phyloP scores from a whole-genome alignment of 2,888 invertebrate species.

The Spisula subtruncata region DNA sequence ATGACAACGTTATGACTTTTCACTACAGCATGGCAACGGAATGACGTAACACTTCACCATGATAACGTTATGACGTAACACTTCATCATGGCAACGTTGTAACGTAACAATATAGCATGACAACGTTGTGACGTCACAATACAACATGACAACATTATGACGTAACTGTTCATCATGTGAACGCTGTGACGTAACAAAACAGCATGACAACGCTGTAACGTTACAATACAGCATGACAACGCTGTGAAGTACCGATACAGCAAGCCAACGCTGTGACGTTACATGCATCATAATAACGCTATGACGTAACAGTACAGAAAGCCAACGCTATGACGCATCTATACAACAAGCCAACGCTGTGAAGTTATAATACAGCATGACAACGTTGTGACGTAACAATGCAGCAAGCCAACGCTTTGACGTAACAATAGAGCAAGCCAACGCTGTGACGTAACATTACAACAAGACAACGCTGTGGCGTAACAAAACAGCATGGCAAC shows the following conservation, averaged over 20 bases:
- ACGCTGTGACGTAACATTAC: neutral
- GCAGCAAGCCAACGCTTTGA: too few species aligned
- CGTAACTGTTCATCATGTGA: neutral
- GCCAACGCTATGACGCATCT: neutral
- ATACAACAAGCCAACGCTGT: neutral
- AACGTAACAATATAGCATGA: neutral
- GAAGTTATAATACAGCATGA: neutral
- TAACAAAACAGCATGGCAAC: neutral
- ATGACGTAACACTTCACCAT: neutral
- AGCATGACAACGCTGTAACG: neutral
- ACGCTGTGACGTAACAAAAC: neutral
- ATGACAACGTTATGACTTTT: neutral
- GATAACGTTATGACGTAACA: neutral
- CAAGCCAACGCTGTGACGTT: too few species aligned
- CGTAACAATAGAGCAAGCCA: too few species aligned
- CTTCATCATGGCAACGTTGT: neutral
- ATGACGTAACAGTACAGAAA: neutral
- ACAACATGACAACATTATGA: neutral
- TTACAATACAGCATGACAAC: neutral
- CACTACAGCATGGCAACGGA: neutral
- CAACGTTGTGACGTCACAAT: neutral
- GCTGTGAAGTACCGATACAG: too few species aligned
- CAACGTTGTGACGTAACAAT: too few species aligned
- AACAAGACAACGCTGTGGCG: neutral
- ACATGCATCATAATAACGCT: neutral